Conservation (phyloP, 2,888 invertebrate genomes). For the Platycnemis pennipes region DNA sequence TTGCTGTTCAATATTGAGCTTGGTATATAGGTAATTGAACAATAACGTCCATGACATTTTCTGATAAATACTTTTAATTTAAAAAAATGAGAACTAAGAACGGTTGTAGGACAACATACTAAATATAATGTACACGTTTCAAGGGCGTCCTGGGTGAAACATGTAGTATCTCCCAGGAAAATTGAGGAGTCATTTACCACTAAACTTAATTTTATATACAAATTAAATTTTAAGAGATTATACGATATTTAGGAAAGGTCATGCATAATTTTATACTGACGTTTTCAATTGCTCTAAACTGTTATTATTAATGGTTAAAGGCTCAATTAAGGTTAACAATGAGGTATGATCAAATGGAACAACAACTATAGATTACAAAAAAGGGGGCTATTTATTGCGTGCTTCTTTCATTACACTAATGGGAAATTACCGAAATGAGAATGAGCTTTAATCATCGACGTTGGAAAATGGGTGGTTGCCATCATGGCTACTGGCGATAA, state of each 20-base stretch:
- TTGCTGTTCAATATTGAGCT: too few relatives aligned
- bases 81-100: too few relatives aligned
- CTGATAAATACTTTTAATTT: too few relatives aligned
- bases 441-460: conserved; percentile 45
- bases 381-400: background rate
- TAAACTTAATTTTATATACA: too few relatives aligned
- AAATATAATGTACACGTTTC: background rate
- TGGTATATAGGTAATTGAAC: too few relatives aligned
- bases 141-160: background rate
- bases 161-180: background rate
- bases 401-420: background rate
- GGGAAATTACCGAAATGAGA: background rate
- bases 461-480: conserved; percentile 66
- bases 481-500: conserved; percentile 66
- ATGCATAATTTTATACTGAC: background rate
- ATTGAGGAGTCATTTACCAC: background rate
- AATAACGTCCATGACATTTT: too few relatives aligned
- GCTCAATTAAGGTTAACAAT: background rate
- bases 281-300: background rate
- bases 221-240: too few relatives aligned
- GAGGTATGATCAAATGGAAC: background rate
- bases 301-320: background rate
- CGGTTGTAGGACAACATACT: too few relatives aligned
- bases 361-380: background rate
- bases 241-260: too few relatives aligned